A percentile compares a stretch with the other conserved stretches of the same genome.
Evolutionary conservation across 2,888 invertebrate genomes (phyloP).

Genomic region (Sepioteuthis lessoniana): DNA sequence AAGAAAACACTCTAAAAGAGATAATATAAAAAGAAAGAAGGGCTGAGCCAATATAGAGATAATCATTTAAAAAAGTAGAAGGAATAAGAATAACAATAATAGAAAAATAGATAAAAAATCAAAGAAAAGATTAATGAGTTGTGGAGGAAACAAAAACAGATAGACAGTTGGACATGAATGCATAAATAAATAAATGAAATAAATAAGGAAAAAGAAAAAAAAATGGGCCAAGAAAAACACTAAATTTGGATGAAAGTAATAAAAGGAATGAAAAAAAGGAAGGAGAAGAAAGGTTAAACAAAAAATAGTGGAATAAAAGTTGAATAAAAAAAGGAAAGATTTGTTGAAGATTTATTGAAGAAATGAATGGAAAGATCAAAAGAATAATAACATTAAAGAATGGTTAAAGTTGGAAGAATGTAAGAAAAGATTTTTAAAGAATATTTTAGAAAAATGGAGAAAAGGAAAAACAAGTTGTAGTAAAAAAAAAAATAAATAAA

Average conservation of each 20-base stretch:
- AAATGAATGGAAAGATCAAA: conserved; percentile 16
- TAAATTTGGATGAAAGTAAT: not conserved
- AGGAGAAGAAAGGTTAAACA: not conserved
- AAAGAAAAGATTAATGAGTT: not conserved
- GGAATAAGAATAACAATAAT: not conserved
- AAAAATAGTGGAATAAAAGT: not conserved
- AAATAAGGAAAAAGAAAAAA: not conserved
- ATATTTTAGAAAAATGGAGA: not conserved
- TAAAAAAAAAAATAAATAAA: not conserved
- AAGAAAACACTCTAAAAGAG: no score
- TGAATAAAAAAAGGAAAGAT: not conserved
- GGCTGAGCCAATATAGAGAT: not conserved
- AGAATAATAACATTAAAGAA: not conserved
- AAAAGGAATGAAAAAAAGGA: not conserved
- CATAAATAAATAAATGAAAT: not conserved
- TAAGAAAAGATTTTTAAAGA: not conserved
- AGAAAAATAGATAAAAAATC: not conserved
- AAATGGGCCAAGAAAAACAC: not conserved
- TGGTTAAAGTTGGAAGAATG: not conserved
- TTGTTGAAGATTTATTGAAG: not conserved
- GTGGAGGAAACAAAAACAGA: not conserved
- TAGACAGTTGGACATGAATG: not conserved
- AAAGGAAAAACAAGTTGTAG: not conserved
- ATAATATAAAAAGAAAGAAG: not conserved
- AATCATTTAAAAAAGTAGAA: not conserved